Conservation (phyloP, 1,140 invertebrate species). For the Mycetomoellerius zeteki region DNA sequence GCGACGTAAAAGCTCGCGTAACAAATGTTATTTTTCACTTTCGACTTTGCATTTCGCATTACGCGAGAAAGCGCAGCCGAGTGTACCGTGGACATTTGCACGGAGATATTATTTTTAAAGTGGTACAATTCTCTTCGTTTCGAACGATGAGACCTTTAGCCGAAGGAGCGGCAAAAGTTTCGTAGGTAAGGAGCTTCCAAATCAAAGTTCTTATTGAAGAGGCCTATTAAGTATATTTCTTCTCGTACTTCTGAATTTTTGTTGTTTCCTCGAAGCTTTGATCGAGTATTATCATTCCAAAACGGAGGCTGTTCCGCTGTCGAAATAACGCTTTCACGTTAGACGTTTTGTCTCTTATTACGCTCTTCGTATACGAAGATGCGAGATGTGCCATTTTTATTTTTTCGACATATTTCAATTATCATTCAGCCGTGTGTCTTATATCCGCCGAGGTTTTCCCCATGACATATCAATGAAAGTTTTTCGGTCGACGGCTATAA, state of each 20-base stretch:
- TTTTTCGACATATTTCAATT: conserved; percentile 6
- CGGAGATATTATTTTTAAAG: conserved; percentile 23
- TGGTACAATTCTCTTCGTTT: conserved; percentile 26
- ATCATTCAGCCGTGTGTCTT: conserved; percentile 14
- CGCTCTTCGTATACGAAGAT: neutral
- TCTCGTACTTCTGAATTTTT: neutral
- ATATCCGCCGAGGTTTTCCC: conserved; percentile 50
- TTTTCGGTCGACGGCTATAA: conserved; percentile 29
- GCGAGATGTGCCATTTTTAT: conserved; percentile 1
- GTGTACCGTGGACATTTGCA: neutral
- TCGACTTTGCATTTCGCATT: conserved; percentile 26
- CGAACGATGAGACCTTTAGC: neutral
- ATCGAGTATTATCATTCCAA: neutral
- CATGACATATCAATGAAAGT: conserved; percentile 52
- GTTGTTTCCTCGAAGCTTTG: neutral
- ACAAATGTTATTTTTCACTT: conserved; percentile 41
- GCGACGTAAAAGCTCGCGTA: conserved; percentile 35
- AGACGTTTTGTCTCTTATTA: neutral
- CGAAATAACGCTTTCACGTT: conserved; percentile 5
- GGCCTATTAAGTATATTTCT: conserved; percentile 41
- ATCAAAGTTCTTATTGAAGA: conserved; percentile 40
- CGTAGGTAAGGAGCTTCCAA: conserved; percentile 6
- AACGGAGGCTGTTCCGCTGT: neutral
- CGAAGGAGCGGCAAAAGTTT: conserved; percentile 22
- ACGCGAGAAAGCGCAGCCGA: neutral